These are phyloP conservation scores for Fragum whitleyi DNA, from an alignment of 2,888 invertebrate genomes.

Conservation along the genomic window DNA sequence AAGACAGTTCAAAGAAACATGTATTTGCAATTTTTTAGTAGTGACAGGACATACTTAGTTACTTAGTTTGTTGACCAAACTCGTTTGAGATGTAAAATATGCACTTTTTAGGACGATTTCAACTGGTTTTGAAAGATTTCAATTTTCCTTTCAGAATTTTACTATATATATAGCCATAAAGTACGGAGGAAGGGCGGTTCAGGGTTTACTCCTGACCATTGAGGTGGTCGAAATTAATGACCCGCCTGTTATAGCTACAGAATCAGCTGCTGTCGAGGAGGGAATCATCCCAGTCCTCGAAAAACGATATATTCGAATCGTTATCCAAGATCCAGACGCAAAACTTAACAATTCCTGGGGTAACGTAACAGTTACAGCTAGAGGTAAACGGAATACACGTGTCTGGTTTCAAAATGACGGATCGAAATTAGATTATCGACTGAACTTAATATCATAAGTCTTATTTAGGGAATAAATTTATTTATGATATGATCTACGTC, in stretches of 20 bases:
- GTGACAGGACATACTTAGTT: too few species aligned
- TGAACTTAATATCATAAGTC: too few species aligned
- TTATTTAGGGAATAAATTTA: too few species aligned
- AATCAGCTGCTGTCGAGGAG: background rate
- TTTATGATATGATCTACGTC: too few species aligned
- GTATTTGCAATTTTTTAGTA: too few species aligned
- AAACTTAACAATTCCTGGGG: background rate
- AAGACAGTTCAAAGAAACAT: too few species aligned
- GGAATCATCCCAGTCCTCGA: background rate
- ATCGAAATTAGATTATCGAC: too few species aligned
- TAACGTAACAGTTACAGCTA: background rate
- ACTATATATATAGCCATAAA: background rate
- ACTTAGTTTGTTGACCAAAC: too few species aligned
- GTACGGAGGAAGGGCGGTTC: background rate
- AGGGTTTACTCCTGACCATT: background rate
- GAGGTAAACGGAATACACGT: background rate
- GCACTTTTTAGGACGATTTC: too few species aligned
- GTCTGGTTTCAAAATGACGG: too few species aligned
- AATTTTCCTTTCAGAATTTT: background rate
- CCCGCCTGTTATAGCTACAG: background rate
- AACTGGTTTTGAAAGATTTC: too few species aligned
- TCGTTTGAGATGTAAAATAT: too few species aligned
- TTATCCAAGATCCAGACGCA: background rate
- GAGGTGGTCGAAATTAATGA: background rate
- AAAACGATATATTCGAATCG: background rate